Evolutionary conservation across 2,797 vertebrate species (phyloP), one percentile per base, ranked within the genome.

Genomic region (Alcedo quadribrachys): DNA sequence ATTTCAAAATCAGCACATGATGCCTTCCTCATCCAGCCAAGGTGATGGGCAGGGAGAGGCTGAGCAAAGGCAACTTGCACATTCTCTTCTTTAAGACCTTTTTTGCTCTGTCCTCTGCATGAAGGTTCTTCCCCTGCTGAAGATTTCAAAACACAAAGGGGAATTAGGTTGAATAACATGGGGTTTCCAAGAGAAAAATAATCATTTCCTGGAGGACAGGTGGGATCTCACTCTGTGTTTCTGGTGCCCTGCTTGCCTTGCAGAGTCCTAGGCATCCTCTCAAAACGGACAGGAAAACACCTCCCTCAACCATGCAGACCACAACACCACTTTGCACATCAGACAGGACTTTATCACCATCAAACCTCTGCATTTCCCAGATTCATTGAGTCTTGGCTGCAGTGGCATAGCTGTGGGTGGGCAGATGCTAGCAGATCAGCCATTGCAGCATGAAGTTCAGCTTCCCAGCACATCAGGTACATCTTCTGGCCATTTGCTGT

Each of bases 1-100:
- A 21, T 88, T 85, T 92, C 33, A 90, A 92, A 93, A 67, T 20
- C 58, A 50, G 76, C 33, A 43, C 12, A 11, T 54, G 18, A 58
- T 60, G 58, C 90, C 78, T 80, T 85, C 65, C 60, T 85, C 7
- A 12, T 30, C 51, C 75, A 83, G 62, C 73, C 82, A 62, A 86
- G 65, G 71, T 24, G 35, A 35, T 70, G 75, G 50, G 50, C 58
- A 79, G 45, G 54, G 30, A 82, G 21, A 28, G 35, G 50, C 86
- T 67, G 35, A 76, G 75, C 53, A 84, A 87, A 83, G 82, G 42
- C 65, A 62, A 9, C 60, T 62, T 62, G 51, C 40, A 79, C 46
- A 40, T 90, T 45, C 53, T 28, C 48, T 77, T 81, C 51, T 78
- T 89, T n/a, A 76, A 77, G 37, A 32, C 12, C 20, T 11, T 19